Evolutionary conservation across 2,888 invertebrate species (phyloP).

Genomic region (Blastobasis adustella): DNA sequence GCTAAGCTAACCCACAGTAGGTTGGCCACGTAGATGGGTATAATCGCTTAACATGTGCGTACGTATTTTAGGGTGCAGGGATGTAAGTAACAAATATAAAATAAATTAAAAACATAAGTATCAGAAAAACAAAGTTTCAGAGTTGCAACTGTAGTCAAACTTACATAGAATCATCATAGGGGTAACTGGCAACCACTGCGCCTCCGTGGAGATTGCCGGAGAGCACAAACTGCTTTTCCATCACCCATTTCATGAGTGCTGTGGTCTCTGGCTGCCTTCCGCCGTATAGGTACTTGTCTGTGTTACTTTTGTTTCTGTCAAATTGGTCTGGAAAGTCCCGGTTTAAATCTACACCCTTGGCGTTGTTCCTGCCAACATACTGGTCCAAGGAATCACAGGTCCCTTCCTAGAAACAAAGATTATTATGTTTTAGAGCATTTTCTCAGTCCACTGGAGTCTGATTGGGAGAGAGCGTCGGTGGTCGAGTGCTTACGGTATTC

Average conservation of each 20-base stretch:
- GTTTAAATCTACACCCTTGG: slow-evolving; percentile 88
- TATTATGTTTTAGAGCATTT: too few relatives aligned
- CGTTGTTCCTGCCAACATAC: slow-evolving; percentile 86
- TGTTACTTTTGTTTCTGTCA: slow-evolving; percentile 53
- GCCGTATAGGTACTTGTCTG: slow-evolving; percentile 65
- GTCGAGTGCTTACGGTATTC: too few relatives aligned
- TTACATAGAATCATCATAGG: slow-evolving; percentile 91
- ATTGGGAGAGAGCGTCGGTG: too few relatives aligned
- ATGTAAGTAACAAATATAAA: too few relatives aligned
- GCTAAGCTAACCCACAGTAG: not conserved
- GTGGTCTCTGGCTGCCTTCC: slow-evolving; percentile 89
- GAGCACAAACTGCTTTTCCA: slow-evolving; percentile 89
- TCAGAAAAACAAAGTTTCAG: too few relatives aligned
- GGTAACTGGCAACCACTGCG: slow-evolving; percentile 97
- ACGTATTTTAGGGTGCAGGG: too few relatives aligned
- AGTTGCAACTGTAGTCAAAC: slow-evolving; percentile 10
- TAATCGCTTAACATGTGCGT: too few relatives aligned
- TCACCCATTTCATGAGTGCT: slow-evolving; percentile 92
- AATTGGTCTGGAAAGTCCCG: slow-evolving; percentile 96
- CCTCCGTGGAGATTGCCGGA: slow-evolving; percentile 98
- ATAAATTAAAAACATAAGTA: too few relatives aligned
- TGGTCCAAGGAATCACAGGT: slow-evolving; percentile 80
- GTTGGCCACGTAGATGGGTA: not conserved
- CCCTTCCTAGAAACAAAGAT: slow-evolving; percentile 78
- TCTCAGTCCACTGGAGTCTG: too few relatives aligned